These are phyloP conservation scores for Druon quercuslanigerum DNA, from an alignment of 1,140 invertebrate genomes.

Conservation along the genomic window DNA sequence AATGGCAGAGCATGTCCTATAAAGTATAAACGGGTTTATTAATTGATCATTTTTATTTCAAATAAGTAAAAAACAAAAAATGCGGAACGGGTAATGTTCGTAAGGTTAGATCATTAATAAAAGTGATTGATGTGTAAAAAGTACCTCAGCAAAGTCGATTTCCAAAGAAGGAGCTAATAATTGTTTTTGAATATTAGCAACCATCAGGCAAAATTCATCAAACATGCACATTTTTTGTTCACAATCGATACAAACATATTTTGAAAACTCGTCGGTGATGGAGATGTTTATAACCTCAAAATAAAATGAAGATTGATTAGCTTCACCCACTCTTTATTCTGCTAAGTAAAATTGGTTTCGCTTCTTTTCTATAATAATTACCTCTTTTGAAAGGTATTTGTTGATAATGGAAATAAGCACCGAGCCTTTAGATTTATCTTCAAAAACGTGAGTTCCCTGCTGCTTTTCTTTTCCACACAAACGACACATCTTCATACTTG, in stretches of 20 bases:
- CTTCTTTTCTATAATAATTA: slow-evolving; percentile 41
- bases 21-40: slow-evolving; percentile 28
- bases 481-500: slow-evolving; percentile 61
- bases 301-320: slow-evolving; percentile 28
- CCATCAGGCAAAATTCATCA: slow-evolving; percentile 70
- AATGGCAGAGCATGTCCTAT: slow-evolving; percentile 66
- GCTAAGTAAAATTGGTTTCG: slow-evolving; percentile 14
- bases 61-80: slow-evolving; percentile 35
- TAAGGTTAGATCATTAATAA: no score
- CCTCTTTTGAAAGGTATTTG: slow-evolving; percentile 70
- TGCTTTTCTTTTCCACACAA: slow-evolving; percentile 69
- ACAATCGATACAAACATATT: slow-evolving; percentile 69
- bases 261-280: slow-evolving; percentile 63
- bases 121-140: no score
- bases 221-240: slow-evolving; percentile 68
- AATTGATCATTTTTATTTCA: slow-evolving; percentile 9
- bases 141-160: slow-evolving; percentile 69
- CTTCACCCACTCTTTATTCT: no score
- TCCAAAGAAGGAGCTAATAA: slow-evolving; percentile 63
- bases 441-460: slow-evolving; percentile 66
- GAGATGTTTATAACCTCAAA: slow-evolving; percentile 67
- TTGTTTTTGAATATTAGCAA: slow-evolving; percentile 69
- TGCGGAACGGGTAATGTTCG: not conserved
- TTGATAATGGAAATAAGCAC: slow-evolving; percentile 68
- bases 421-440: slow-evolving; percentile 67